Evolutionary conservation across 92 coral and sea anemone species (phyloP).

Genomic region (Actinernus sp.): DNA sequence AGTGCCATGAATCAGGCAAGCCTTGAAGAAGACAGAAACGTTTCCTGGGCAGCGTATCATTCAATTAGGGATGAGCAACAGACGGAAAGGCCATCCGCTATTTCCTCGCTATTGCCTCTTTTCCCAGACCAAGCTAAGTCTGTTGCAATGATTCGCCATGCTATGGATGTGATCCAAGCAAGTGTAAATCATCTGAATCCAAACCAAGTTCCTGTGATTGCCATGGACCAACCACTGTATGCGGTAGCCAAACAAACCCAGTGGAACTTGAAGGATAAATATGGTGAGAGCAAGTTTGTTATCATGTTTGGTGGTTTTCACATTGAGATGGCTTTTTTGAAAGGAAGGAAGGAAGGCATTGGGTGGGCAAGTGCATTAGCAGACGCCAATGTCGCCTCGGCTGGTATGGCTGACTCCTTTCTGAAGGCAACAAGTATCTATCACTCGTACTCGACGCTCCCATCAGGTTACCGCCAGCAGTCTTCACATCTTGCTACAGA

Average conservation of each 20-base stretch:
- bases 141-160: constrained; percentile 62
- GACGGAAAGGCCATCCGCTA: too few relatives aligned
- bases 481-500: constrained; percentile 28
- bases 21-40: too few relatives aligned
- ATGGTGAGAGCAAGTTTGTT: constrained; percentile 62
- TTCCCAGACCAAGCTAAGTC: constrained; percentile 73
- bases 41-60: too few relatives aligned
- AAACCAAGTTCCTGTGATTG: constrained; percentile 61
- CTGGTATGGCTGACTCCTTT: constrained; percentile 72
- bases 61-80: too few relatives aligned
- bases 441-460: constrained; percentile 45
- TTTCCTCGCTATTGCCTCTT: constrained; percentile 63
- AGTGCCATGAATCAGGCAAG: too few relatives aligned
- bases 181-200: constrained; percentile 41
- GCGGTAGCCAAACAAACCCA: constrained; percentile 65
- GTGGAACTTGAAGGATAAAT: constrained; percentile 35
- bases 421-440: constrained; percentile 45
- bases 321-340: constrained; percentile 50
- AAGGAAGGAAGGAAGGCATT: constrained; percentile 46
- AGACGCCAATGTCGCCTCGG: constrained; percentile 55
- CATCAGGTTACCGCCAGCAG: constrained; percentile 61
- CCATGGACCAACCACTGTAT: constrained; percentile 66
- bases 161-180: constrained; percentile 64
- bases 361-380: constrained; percentile 58
- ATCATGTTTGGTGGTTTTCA: constrained; percentile 68